phyloP scores from a whole-genome alignment of 1,140 invertebrate species.

The Triops longicaudatus region DNA sequence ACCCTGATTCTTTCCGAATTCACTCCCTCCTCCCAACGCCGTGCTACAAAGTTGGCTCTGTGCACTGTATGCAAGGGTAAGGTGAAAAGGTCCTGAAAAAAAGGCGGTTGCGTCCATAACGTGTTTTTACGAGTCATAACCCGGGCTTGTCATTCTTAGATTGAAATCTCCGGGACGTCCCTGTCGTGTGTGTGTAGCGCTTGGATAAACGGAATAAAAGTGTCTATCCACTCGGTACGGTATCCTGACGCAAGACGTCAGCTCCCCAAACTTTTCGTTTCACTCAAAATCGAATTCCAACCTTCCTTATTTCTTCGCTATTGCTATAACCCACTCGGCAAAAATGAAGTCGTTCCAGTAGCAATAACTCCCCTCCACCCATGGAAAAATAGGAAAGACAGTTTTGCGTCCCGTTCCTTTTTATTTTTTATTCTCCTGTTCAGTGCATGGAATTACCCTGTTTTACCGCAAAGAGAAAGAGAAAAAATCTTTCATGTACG shows the following conservation, averaged over 20 bases:
- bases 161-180: neutral
- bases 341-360: neutral
- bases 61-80: neutral
- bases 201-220: neutral
- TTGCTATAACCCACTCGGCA: neutral
- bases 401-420: neutral
- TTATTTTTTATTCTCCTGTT: too few relatives aligned
- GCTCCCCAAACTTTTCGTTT: neutral
- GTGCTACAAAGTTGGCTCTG: neutral
- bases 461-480: too few relatives aligned
- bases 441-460: too few relatives aligned
- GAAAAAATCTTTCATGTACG: too few relatives aligned
- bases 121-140: neutral
- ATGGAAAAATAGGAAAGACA: neutral
- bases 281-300: neutral
- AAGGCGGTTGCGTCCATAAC: neutral
- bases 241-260: too few relatives aligned
- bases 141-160: conserved; percentile 3
- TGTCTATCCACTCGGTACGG: too few relatives aligned
- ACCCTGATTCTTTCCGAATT: too few relatives aligned
- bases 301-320: neutral
- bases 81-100: too few relatives aligned
- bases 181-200: neutral
- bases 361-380: neutral
- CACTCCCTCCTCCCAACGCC: too few relatives aligned